Percentiles rank a stretch among this genome's conserved stretches.
phyloP scores from a whole-genome alignment of 1,140 invertebrate species.

The Zaprionus kolodkinae region DNA sequence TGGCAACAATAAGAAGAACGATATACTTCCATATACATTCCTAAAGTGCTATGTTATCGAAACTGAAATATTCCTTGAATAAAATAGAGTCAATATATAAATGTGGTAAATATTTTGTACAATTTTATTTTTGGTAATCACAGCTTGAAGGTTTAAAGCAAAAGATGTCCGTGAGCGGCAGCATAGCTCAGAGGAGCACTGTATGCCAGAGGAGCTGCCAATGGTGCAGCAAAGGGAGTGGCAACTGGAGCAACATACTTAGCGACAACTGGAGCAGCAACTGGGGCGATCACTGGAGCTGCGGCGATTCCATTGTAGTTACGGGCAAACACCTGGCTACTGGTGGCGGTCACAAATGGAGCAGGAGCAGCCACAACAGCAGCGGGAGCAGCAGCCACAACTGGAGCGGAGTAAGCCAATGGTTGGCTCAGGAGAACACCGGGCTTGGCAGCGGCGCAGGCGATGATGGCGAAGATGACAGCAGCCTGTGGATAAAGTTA shows the following conservation, averaged over 20 bases:
- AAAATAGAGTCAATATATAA: too few relatives aligned
- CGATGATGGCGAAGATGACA: slow-evolving; percentile 74
- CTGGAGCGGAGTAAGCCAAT: slow-evolving; percentile 59
- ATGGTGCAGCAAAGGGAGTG: slow-evolving; percentile 37
- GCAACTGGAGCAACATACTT: slow-evolving; percentile 51
- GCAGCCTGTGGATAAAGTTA: slow-evolving; percentile 49
- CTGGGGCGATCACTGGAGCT: slow-evolving; percentile 65
- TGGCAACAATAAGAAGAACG: too few relatives aligned
- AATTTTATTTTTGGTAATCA: neutral
- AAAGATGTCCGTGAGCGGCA: neutral
- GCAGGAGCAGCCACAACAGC: slow-evolving; percentile 71
- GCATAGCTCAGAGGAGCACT: slow-evolving; percentile 25
- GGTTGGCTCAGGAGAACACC: slow-evolving; percentile 55
- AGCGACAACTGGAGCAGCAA: slow-evolving; percentile 51
- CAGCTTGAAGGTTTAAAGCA: neutral
- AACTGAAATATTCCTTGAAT: too few relatives aligned
- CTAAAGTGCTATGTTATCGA: too few relatives aligned
- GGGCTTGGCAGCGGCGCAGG: slow-evolving; percentile 71
- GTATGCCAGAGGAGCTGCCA: slow-evolving; percentile 29
- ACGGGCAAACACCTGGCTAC: slow-evolving; percentile 84
- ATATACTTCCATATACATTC: too few relatives aligned
- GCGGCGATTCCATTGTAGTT: slow-evolving; percentile 84
- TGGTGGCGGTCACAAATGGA: slow-evolving; percentile 83
- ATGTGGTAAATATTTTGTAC: too few relatives aligned
- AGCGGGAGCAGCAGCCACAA: slow-evolving; percentile 63